These are phyloP conservation scores for Diarsia dahlii DNA, from an alignment of 2,888 invertebrate genomes.

Conservation along the genomic window DNA sequence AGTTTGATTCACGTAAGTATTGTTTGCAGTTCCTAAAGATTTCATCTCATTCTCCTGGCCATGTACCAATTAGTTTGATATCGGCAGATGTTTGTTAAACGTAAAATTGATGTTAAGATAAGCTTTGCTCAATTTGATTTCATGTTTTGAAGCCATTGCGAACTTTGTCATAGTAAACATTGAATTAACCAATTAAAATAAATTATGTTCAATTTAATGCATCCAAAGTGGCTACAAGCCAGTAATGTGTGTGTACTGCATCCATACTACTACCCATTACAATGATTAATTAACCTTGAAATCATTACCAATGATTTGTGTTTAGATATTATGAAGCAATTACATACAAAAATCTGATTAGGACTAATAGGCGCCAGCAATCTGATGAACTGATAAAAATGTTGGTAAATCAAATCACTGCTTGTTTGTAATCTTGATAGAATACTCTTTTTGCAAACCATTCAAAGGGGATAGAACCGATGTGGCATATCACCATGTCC, in stretches of 20 bases:
- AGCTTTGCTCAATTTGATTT: not conserved
- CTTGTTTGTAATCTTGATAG: not conserved
- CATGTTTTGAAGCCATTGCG: slow-evolving; percentile 10
- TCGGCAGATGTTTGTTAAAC: not conserved
- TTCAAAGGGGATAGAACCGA: too few relatives aligned
- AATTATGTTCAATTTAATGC: not conserved
- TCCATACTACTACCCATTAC: not conserved
- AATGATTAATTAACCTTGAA: slow-evolving; percentile 4
- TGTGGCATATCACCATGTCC: too few relatives aligned
- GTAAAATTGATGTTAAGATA: not conserved
- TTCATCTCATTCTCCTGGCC: not conserved
- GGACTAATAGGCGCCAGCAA: not conserved
- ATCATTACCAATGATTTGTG: slow-evolving; percentile 6
- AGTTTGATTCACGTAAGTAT: slow-evolving; percentile 85
- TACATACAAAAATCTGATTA: slow-evolving; percentile 29
- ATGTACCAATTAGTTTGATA: not conserved
- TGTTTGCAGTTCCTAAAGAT: not conserved
- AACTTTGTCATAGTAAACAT: not conserved
- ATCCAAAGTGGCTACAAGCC: not conserved
- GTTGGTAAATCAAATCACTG: not conserved
- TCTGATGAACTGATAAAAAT: slow-evolving; percentile 23
- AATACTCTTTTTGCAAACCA: too few relatives aligned
- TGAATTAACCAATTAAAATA: not conserved
- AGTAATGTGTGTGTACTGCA: not conserved
- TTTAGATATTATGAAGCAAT: slow-evolving; percentile 22